Conservation (phyloP, 2,888 invertebrate genomes). For the Villa cingulata region DNA sequence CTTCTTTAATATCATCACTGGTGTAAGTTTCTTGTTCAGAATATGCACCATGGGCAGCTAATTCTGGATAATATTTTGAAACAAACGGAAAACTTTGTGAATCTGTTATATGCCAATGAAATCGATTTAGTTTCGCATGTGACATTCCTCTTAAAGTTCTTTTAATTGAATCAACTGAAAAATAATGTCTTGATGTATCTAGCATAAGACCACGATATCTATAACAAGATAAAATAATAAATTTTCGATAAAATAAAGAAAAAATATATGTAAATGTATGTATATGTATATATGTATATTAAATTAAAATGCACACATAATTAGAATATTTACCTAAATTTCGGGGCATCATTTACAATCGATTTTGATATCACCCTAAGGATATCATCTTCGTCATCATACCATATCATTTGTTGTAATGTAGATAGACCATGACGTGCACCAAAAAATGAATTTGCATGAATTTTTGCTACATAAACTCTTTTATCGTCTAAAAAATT, state of each 20-base stretch:
- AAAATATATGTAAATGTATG: slow-evolving; percentile 28
- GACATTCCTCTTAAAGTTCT: slow-evolving; percentile 78
- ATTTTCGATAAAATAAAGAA: too few species aligned
- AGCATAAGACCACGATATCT: slow-evolving; percentile 73
- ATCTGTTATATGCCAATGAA: slow-evolving; percentile 87
- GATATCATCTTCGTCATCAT: slow-evolving; percentile 51
- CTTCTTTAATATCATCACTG: slow-evolving; percentile 51
- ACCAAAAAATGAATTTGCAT: slow-evolving; percentile 58
- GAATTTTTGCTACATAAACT: slow-evolving; percentile 45
- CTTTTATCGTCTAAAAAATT: slow-evolving; percentile 24
- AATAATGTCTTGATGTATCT: slow-evolving; percentile 84
- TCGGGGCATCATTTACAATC: slow-evolving; percentile 61
- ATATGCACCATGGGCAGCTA: slow-evolving; percentile 75
- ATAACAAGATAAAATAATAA: too few species aligned
- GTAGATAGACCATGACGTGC: slow-evolving; percentile 67
- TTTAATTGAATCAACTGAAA: slow-evolving; percentile 56
- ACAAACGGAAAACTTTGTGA: slow-evolving; percentile 86
- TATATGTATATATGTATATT: background rate
- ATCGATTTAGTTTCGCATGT: slow-evolving; percentile 76
- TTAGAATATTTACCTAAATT: slow-evolving; percentile 33
- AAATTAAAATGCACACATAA: background rate
- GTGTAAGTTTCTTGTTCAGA: slow-evolving; percentile 65
- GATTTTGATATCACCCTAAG: slow-evolving; percentile 53
- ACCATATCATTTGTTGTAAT: slow-evolving; percentile 67
- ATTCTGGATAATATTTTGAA: slow-evolving; percentile 57